phyloP scores from a whole-genome alignment of 2,888 invertebrate genomes.

The Synanthedon vespiformis region DNA sequence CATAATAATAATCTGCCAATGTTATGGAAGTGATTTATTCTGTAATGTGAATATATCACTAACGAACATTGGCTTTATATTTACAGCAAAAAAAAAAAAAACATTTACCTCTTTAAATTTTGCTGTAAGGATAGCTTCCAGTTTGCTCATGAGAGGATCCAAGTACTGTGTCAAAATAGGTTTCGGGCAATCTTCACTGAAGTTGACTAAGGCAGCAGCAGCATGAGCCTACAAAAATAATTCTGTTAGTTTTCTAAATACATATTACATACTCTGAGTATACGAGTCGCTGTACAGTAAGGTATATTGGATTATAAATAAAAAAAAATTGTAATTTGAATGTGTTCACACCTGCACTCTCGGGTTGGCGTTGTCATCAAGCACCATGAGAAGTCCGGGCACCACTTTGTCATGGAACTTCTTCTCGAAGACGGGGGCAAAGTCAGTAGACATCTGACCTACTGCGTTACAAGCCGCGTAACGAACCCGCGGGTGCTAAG shows the following conservation, averaged over 20 bases:
- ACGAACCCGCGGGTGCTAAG: conserved; percentile 88
- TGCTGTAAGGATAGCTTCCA: conserved; percentile 88
- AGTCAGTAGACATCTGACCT: conserved; percentile 99
- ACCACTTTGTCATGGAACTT: conserved; percentile 97
- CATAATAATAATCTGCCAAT: conserved; percentile 51
- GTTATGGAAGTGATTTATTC: conserved; percentile 60
- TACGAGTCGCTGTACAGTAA: too few relatives aligned
- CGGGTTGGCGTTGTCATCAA: conserved; percentile 92
- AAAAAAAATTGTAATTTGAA: too few relatives aligned
- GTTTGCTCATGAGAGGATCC: conserved; percentile 89
- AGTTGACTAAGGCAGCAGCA: conserved; percentile 98
- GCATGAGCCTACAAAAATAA: conserved; percentile 71
- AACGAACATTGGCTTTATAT: conserved; percentile 58
- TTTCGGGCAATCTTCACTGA: conserved; percentile 99
- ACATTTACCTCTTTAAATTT: conserved; percentile 88
- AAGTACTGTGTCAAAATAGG: conserved; percentile 91
- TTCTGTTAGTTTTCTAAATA: too few relatives aligned
- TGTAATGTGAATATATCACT: conserved; percentile 36
- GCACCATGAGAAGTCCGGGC: conserved; percentile 86
- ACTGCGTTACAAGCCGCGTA: conserved; percentile 99
- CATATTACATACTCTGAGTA: too few relatives aligned
- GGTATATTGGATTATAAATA: too few relatives aligned
- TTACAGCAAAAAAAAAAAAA: too few relatives aligned
- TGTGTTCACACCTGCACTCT: conserved; percentile 84
- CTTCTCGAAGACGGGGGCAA: conserved; percentile 96